Evolutionary conservation across 1,140 invertebrate genomes (phyloP).

Genomic region (Plutomurus gul): DNA sequence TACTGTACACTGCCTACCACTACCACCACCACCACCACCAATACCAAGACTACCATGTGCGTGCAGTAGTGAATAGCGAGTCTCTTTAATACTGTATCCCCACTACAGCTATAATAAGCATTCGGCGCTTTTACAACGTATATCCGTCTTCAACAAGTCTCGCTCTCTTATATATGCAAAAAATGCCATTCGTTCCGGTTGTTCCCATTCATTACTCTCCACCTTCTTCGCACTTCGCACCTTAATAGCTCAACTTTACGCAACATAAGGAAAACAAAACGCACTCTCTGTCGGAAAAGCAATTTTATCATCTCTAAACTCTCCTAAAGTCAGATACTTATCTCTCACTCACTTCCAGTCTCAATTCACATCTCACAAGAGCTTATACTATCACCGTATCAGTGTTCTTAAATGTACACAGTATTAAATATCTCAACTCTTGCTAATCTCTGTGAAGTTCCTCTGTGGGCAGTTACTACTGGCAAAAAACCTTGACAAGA

Average conservation of each 20-base stretch:
- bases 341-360: not conserved
- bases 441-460: not conserved
- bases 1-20: not conserved
- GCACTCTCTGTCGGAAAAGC: conserved; percentile 9
- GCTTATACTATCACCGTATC: too few species aligned
- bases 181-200: conserved; percentile 17
- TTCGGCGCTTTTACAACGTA: too few species aligned
- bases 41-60: too few species aligned
- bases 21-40: not conserved
- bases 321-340: not conserved
- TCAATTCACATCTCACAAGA: not conserved
- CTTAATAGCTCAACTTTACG: conserved; percentile 28
- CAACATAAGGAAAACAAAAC: conserved; percentile 33
- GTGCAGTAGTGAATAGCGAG: too few species aligned
- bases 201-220: conserved; percentile 20
- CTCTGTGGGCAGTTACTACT: too few species aligned
- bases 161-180: not conserved
- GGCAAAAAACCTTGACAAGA: too few species aligned
- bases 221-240: conserved; percentile 19
- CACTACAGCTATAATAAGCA: too few species aligned
- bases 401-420: not conserved
- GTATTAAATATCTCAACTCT: not conserved
- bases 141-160: conserved; percentile 22
- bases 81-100: too few species aligned
- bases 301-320: not conserved